Evolutionary conservation across 2,888 invertebrate genomes (phyloP).

Genomic region (Caenorhabditis sp.): DNA sequence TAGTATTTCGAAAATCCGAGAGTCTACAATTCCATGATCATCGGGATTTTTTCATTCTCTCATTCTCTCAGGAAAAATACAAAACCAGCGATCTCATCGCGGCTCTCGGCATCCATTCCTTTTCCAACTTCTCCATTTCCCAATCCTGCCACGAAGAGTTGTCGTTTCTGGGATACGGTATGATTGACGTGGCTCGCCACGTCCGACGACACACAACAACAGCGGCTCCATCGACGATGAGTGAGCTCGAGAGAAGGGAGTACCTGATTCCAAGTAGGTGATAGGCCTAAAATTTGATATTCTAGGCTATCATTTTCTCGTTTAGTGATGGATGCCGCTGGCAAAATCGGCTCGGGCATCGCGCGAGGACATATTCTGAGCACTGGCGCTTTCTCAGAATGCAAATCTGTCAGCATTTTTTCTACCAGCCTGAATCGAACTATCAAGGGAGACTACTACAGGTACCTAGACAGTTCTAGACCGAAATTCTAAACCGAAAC

Average conservation of each 20-base stretch:
- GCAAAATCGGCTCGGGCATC: slow-evolving; percentile 69
- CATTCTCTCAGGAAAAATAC: slow-evolving; percentile 58
- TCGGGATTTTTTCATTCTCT: too few species aligned
- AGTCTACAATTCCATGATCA: too few species aligned
- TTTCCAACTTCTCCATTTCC: slow-evolving; percentile 42
- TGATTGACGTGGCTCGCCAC: slow-evolving; percentile 51
- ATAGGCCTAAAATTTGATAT: neutral
- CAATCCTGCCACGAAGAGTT: slow-evolving; percentile 55
- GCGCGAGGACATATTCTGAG: slow-evolving; percentile 54
- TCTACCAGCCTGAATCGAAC: slow-evolving; percentile 53
- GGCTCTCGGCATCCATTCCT: slow-evolving; percentile 46
- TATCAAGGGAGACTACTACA: slow-evolving; percentile 55
- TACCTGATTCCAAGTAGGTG: slow-evolving; percentile 61
- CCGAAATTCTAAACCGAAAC: too few species aligned
- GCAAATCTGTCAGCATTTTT: slow-evolving; percentile 49
- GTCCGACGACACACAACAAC: neutral
- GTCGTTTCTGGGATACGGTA: slow-evolving; percentile 57
- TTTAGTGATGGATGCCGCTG: slow-evolving; percentile 73
- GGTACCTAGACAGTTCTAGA: too few species aligned
- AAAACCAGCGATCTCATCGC: slow-evolving; percentile 50
- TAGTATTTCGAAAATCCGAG: too few species aligned
- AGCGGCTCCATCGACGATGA: slow-evolving; percentile 47
- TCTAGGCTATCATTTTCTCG: too few species aligned
- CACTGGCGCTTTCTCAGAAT: slow-evolving; percentile 58
- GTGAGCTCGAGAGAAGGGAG: slow-evolving; percentile 41